phyloP scores from a whole-genome alignment of 2,888 invertebrate species.

The Trichogramma dendrolimi region DNA sequence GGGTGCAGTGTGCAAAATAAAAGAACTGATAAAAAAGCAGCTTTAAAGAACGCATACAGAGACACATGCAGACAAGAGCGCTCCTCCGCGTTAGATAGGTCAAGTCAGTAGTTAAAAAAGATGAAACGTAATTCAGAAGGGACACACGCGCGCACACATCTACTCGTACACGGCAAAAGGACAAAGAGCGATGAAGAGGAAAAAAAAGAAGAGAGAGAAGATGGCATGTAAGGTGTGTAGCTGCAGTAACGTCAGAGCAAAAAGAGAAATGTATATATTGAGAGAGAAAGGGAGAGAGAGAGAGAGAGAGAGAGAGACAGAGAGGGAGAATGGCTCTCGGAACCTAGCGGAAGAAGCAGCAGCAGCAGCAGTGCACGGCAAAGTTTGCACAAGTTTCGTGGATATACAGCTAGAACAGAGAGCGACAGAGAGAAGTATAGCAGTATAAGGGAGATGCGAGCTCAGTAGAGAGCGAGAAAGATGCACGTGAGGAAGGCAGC shows the following conservation, averaged over 20 bases:
- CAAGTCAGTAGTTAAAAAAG: constrained; percentile 21
- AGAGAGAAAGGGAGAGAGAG: constrained; percentile 1
- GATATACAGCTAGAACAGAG: constrained; percentile 16
- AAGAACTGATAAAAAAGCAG: not conserved
- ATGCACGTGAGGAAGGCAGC: not conserved
- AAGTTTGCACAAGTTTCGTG: constrained; percentile 30
- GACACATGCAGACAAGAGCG: not conserved
- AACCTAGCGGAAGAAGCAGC: constrained; percentile 11
- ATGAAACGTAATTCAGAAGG: constrained; percentile 11
- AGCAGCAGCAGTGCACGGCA: constrained; percentile 25
- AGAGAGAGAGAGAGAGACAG: not conserved
- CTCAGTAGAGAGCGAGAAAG: constrained; percentile 13
- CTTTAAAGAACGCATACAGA: not conserved
- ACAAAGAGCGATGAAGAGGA: not conserved
- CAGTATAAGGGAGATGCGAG: too few species aligned
- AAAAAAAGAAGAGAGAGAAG: not conserved
- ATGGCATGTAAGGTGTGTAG: too few species aligned
- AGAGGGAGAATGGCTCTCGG: constrained; percentile 21
- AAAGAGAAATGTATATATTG: too few species aligned
- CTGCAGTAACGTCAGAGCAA: too few species aligned
- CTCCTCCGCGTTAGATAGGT: constrained; percentile 12
- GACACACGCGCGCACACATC: too few species aligned
- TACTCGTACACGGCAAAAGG: too few species aligned
- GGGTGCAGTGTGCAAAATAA: not conserved
- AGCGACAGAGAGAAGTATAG: constrained; percentile 5